Percentiles rank a stretch among this genome's conserved stretches.
phyloP scores from a whole-genome alignment of 2,888 invertebrate species.

The Athetis lepigone region DNA sequence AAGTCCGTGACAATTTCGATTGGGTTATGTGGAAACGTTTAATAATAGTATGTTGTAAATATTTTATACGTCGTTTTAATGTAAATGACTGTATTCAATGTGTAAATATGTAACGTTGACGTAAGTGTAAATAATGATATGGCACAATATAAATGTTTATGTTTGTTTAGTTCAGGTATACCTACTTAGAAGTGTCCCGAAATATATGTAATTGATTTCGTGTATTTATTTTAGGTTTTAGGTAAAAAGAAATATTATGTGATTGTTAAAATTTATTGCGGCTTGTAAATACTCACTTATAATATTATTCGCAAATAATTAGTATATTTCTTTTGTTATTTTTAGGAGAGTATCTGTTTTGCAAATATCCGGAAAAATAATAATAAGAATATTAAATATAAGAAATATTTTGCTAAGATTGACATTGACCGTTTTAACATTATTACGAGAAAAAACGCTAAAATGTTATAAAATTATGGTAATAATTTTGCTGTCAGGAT shows the following conservation, averaged over 20 bases:
- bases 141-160: slow-evolving; percentile 69
- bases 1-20: slow-evolving; percentile 38
- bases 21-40: slow-evolving; percentile 37
- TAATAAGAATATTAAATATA: slow-evolving; percentile 24
- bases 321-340: not conserved
- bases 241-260: not conserved
- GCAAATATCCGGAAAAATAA: slow-evolving; percentile 1
- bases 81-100: slow-evolving; percentile 73
- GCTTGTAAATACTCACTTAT: not conserved
- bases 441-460: slow-evolving; percentile 1
- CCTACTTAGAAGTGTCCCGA: slow-evolving; percentile 18
- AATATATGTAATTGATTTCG: not conserved
- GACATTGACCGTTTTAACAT: slow-evolving; percentile 12
- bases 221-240: not conserved
- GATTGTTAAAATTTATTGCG: not conserved
- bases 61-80: slow-evolving; percentile 71
- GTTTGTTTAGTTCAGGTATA: slow-evolving; percentile 80
- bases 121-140: slow-evolving; percentile 78
- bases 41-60: slow-evolving; percentile 65
- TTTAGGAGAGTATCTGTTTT: not conserved
- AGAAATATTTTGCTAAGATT: slow-evolving; percentile 42
- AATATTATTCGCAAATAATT: not conserved
- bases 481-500: not conserved
- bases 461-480: not conserved
- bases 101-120: slow-evolving; percentile 80